phyloP scores from a whole-genome alignment of 2,888 invertebrate species.

The Cyrtodaria siliqua region DNA sequence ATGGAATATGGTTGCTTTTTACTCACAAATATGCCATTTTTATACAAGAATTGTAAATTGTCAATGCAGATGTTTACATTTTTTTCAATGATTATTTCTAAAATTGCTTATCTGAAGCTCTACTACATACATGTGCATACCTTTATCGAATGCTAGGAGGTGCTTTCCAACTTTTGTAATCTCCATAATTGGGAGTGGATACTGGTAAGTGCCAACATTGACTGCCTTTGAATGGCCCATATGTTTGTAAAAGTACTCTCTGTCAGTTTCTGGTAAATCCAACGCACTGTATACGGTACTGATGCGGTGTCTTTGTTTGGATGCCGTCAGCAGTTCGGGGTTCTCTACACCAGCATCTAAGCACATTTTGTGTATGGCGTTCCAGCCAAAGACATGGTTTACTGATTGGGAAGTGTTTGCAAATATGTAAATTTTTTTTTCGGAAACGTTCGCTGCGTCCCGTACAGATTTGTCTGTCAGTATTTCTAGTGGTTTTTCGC shows the following conservation, averaged over 20 bases:
- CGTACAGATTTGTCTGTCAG: slow-evolving; percentile 15
- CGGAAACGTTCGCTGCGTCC: slow-evolving; percentile 7
- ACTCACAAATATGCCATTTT: too few species aligned
- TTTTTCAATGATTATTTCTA: too few species aligned
- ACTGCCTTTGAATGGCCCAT: slow-evolving; percentile 46
- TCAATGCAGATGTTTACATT: too few species aligned
- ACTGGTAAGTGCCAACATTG: slow-evolving; percentile 34
- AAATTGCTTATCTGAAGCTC: too few species aligned
- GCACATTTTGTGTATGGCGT: slow-evolving; percentile 13
- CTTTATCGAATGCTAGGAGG: slow-evolving; percentile 25
- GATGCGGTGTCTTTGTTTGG: slow-evolving; percentile 35
- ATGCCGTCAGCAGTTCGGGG: slow-evolving; percentile 22
- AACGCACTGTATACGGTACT: slow-evolving; percentile 33
- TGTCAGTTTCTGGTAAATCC: slow-evolving; percentile 27
- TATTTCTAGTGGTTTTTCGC: slow-evolving; percentile 18
- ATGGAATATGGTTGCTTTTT: too few species aligned
- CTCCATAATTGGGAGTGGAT: slow-evolving; percentile 31
- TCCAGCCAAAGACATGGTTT: slow-evolving; percentile 30
- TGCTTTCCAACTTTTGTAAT: slow-evolving; percentile 29
- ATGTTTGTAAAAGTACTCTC: slow-evolving; percentile 40
- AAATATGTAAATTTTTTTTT: slow-evolving; percentile 29
- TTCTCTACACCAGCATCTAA: slow-evolving; percentile 10
- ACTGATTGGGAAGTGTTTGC: slow-evolving; percentile 17
- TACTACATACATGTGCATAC: too few species aligned
- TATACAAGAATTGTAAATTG: too few species aligned